These are phyloP conservation scores for Paramuricea clavata DNA, from an alignment of 92 coral and sea anemone genomes.

Conservation along the genomic window DNA sequence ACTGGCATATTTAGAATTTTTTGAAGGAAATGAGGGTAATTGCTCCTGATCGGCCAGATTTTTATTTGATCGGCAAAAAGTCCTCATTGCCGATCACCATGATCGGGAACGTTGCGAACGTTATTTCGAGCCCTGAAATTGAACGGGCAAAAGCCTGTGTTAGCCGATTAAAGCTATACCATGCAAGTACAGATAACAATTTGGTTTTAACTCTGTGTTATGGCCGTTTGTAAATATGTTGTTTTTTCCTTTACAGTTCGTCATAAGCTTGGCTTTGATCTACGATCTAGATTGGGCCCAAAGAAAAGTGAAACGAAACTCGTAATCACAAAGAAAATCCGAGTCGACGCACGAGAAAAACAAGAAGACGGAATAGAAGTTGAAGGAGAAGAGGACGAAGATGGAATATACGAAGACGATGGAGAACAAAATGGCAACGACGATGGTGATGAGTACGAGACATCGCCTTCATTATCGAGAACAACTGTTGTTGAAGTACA, in stretches of 20 bases:
- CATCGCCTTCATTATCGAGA: background rate
- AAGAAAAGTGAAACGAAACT: constrained; percentile 13
- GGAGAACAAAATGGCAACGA: background rate
- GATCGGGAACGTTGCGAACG: no score
- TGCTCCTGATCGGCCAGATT: no score
- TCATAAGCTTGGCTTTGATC: constrained; percentile 27
- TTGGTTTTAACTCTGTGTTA: no score
- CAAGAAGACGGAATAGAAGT: background rate
- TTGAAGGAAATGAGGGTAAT: no score
- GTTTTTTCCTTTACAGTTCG: background rate
- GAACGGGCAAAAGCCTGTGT: no score
- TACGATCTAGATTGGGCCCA: constrained; percentile 43
- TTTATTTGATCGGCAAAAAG: no score
- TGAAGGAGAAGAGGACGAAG: background rate
- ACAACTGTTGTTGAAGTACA: background rate
- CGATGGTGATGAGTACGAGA: background rate
- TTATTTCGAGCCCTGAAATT: no score
- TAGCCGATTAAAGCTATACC: no score
- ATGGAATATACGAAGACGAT: background rate
- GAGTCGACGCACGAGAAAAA: background rate
- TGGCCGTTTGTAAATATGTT: background rate
- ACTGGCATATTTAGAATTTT: no score
- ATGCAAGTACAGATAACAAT: no score
- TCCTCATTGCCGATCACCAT: no score
- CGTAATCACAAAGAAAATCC: background rate